phyloP scores from a whole-genome alignment of 2,113 vertebrate genomes.

The Cavia aperea region DNA sequence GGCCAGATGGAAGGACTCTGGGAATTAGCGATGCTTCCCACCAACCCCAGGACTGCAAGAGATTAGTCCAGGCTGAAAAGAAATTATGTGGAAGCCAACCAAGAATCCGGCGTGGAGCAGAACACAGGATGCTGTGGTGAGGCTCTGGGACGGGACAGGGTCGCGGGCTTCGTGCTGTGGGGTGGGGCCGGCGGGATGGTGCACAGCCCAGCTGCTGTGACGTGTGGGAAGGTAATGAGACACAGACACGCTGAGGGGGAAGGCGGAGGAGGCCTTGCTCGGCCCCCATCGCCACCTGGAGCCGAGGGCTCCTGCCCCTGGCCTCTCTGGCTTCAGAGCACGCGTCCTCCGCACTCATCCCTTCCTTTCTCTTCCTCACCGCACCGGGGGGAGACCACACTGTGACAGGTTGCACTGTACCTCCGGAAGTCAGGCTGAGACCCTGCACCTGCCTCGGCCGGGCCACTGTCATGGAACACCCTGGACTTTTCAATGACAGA shows the following conservation, averaged over 20 bases:
- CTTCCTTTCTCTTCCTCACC: not conserved
- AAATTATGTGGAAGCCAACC: conserved; percentile 47
- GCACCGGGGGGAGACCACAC: not conserved
- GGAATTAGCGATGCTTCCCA: not conserved
- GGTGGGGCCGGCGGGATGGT: not conserved
- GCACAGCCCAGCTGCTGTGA: not conserved
- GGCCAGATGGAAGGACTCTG: conserved; percentile 37
- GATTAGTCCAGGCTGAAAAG: conserved; percentile 51
- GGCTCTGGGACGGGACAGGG: not conserved
- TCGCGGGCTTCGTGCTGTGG: not conserved
- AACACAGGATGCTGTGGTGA: conserved; percentile 2
- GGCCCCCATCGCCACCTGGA: not conserved
- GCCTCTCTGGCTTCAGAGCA: not conserved
- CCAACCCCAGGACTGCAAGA: conserved; percentile 25
- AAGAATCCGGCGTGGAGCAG: conserved; percentile 11
- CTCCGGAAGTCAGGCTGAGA: not conserved
- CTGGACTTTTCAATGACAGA: not conserved
- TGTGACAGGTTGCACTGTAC: not conserved
- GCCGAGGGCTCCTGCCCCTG: not conserved
- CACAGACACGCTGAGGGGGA: not conserved
- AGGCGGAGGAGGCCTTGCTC: not conserved
- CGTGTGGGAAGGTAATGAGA: conserved; percentile 29
- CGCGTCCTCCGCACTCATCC: not conserved
- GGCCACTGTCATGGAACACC: not conserved
- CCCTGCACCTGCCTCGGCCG: not conserved